These are phyloP conservation scores for Dascillus cervinus DNA, from an alignment of 2,888 invertebrate genomes.

Conservation along the genomic window DNA sequence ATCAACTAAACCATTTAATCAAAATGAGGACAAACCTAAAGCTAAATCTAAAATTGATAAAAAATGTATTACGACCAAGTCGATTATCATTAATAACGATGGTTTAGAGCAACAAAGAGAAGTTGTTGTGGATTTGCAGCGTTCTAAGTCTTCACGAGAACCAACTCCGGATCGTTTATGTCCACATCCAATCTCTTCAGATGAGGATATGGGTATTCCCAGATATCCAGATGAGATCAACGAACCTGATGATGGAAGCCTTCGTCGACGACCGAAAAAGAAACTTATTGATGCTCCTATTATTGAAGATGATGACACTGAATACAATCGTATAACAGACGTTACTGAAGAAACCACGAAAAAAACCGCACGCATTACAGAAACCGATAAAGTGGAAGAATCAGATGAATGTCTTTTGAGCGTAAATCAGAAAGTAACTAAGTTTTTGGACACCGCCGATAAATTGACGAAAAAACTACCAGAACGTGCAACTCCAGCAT, in stretches of 20 bases:
- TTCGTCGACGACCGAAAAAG: slow-evolving; percentile 35
- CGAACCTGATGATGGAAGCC: slow-evolving; percentile 62
- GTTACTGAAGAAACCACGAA: slow-evolving; percentile 9
- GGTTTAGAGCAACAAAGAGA: slow-evolving; percentile 46
- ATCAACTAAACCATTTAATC: slow-evolving; percentile 3
- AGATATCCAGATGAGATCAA: slow-evolving; percentile 67
- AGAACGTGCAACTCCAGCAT: slow-evolving; percentile 33
- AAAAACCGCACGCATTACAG: slow-evolving; percentile 14
- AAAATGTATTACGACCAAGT: slow-evolving; percentile 47
- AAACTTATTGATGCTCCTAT: slow-evolving; percentile 46
- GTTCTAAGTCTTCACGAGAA: slow-evolving; percentile 68
- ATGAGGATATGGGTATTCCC: slow-evolving; percentile 52
- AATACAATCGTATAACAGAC: too few relatives aligned
- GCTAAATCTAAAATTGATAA: slow-evolving; percentile 1
- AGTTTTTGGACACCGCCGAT: slow-evolving; percentile 38
- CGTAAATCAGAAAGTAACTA: slow-evolving; percentile 50
- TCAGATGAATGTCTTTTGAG: slow-evolving; percentile 48
- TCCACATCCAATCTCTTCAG: slow-evolving; percentile 55
- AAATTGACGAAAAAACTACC: slow-evolving; percentile 30
- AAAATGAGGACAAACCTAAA: slow-evolving; percentile 5
- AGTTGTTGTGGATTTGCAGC: slow-evolving; percentile 60
- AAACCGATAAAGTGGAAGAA: slow-evolving; percentile 32
- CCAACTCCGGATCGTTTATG: slow-evolving; percentile 66
- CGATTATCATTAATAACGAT: slow-evolving; percentile 41
- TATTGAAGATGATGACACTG: slow-evolving; percentile 50